Evolutionary conservation across 2,888 invertebrate genomes (phyloP).

Genomic region (Orchesellides sinensis): DNA sequence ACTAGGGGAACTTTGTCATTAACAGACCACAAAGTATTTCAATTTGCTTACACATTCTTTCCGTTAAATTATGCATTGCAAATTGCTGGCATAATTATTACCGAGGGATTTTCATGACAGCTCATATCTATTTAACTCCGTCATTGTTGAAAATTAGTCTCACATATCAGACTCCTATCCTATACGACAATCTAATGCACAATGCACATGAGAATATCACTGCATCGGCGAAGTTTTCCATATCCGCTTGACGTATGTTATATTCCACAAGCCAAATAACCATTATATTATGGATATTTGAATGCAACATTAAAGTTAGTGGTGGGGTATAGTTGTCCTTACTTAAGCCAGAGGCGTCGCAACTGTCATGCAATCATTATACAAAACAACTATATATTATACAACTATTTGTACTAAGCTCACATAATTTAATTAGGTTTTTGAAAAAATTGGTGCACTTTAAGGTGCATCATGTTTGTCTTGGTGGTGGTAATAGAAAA

Average conservation of each 20-base stretch:
- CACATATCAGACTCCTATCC: constrained; percentile 36
- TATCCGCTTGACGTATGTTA: too few species aligned
- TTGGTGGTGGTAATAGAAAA: background rate
- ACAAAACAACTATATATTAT: too few species aligned
- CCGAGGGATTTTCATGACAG: constrained; percentile 30
- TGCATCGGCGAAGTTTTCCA: constrained; percentile 11
- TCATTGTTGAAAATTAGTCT: constrained; percentile 61
- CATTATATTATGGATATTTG: too few species aligned
- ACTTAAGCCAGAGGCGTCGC: too few species aligned
- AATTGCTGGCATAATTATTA: constrained; percentile 35
- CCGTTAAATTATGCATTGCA: constrained; percentile 43
- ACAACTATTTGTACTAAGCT: too few species aligned
- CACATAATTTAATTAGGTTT: constrained; percentile 49
- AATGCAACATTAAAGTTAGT: too few species aligned
- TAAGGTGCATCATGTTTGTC: background rate
- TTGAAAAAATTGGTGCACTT: constrained; percentile 25
- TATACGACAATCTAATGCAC: background rate
- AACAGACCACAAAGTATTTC: constrained; percentile 32
- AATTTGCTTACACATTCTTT: constrained; percentile 31
- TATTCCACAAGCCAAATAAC: too few species aligned
- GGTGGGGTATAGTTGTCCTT: too few species aligned
- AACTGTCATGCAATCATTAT: too few species aligned
- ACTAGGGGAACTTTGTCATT: too few species aligned
- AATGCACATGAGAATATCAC: background rate
- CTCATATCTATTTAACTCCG: constrained; percentile 37